Evolutionary conservation across 1,140 invertebrate genomes (phyloP).

Genomic region (Globodera ellingtonae): DNA sequence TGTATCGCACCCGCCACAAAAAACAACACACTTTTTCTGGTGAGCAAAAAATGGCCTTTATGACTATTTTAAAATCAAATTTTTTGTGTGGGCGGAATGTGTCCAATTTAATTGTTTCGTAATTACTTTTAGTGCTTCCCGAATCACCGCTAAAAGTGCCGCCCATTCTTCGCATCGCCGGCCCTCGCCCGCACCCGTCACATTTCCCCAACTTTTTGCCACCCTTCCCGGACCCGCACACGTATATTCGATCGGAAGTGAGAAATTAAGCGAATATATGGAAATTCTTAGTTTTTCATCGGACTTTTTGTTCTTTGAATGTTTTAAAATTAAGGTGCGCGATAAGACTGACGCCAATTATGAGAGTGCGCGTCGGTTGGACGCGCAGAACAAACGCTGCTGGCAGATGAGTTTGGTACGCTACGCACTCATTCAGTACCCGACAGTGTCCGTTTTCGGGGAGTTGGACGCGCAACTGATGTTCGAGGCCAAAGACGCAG

Average conservation of each 20-base stretch:
- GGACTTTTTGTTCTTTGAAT: background rate
- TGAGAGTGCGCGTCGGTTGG: constrained; percentile 23
- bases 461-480: constrained; percentile 18
- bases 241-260: constrained; percentile 89
- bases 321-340: constrained; percentile 35
- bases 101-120: constrained; percentile 71
- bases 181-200: constrained; percentile 78
- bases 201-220: constrained; percentile 89
- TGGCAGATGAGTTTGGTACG: constrained; percentile 33
- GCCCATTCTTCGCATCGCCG: constrained; percentile 84
- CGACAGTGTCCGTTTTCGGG: constrained; percentile 36
- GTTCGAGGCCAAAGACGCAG: constrained; percentile 28
- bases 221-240: constrained; percentile 89
- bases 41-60: background rate
- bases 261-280: constrained; percentile 53
- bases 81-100: constrained; percentile 60
- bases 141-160: constrained; percentile 72
- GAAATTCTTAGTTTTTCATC: background rate
- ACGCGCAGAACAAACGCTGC: constrained; percentile 38
- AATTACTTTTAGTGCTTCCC: constrained; percentile 67
- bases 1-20: background rate
- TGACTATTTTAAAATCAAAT: constrained; percentile 65
- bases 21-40: constrained; percentile 13
- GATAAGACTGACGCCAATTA: constrained; percentile 47
- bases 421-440: constrained; percentile 24